Conservation (phyloP, 2,113 vertebrate species). For the Lamprotornis superbus region DNA sequence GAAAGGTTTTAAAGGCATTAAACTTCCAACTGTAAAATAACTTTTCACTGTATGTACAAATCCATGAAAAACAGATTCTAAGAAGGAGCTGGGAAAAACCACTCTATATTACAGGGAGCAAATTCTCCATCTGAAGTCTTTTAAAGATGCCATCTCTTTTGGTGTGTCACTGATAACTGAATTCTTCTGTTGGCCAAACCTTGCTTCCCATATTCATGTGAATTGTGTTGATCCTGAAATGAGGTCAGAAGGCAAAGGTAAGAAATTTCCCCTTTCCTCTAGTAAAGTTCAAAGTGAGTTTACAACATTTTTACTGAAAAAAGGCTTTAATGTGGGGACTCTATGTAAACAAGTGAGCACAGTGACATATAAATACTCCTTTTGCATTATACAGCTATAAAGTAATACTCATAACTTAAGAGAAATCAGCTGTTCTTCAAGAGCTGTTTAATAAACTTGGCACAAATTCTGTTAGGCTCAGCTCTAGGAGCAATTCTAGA, state of each 20-base stretch:
- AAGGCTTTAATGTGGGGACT: not conserved
- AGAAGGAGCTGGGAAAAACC: not conserved
- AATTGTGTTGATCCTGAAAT: not conserved
- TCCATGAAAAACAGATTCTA: not conserved
- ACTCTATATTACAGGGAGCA: not conserved
- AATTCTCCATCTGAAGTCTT: not conserved
- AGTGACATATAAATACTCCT: not conserved
- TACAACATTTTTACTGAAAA: not conserved
- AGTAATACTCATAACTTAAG: not conserved
- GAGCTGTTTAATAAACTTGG: not conserved
- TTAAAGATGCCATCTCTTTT: not conserved
- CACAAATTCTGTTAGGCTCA: not conserved
- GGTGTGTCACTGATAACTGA: not conserved
- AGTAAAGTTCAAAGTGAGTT: not conserved
- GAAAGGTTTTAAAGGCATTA: not conserved
- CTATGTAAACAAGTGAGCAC: not conserved
- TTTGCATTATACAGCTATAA: not conserved
- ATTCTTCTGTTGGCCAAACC: not conserved
- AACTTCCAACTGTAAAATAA: not conserved
- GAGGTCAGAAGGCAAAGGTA: not conserved
- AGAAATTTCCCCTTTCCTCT: not conserved
- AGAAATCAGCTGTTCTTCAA: not conserved
- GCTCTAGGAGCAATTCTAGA: not conserved
- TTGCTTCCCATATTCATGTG: not conserved
- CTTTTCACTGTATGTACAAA: not conserved